Evolutionary conservation across 2,797 vertebrate genomes (phyloP).

Genomic region (Acropternis orthonyx): DNA sequence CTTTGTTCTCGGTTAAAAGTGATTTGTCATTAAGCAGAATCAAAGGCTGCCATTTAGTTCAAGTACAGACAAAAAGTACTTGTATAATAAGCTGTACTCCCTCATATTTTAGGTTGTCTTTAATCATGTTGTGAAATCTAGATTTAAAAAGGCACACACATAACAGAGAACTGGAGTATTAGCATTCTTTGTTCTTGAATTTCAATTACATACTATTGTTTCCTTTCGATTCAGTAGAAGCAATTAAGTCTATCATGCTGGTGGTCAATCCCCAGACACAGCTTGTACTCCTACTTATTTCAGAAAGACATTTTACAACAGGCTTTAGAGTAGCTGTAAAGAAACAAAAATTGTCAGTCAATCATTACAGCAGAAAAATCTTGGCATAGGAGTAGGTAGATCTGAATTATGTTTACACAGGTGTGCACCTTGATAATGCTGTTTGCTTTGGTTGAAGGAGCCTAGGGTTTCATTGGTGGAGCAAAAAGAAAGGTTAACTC

Average conservation of each 20-base stretch:
- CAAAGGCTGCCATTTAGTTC: conserved; percentile 37
- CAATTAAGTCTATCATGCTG: neutral
- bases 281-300: neutral
- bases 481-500: neutral
- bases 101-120: conserved; percentile 23
- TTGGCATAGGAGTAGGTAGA: neutral
- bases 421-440: neutral
- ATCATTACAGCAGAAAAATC: neutral
- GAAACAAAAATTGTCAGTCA: neutral
- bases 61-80: conserved; percentile 7
- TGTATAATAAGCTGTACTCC: neutral
- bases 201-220: neutral
- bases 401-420: neutral
- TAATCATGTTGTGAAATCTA: conserved; percentile 42
- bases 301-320: neutral
- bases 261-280: neutral
- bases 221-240: neutral
- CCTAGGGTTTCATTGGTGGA: neutral
- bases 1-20: conserved; percentile 47
- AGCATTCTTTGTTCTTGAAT: conserved; percentile 14
- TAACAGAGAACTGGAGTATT: neutral
- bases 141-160: conserved; percentile 2
- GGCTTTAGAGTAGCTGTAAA: neutral
- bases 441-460: neutral
- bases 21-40: conserved; percentile 54